Evolutionary conservation across 2,797 vertebrate genomes (phyloP).

Genomic region (Erithacus rubecula): DNA sequence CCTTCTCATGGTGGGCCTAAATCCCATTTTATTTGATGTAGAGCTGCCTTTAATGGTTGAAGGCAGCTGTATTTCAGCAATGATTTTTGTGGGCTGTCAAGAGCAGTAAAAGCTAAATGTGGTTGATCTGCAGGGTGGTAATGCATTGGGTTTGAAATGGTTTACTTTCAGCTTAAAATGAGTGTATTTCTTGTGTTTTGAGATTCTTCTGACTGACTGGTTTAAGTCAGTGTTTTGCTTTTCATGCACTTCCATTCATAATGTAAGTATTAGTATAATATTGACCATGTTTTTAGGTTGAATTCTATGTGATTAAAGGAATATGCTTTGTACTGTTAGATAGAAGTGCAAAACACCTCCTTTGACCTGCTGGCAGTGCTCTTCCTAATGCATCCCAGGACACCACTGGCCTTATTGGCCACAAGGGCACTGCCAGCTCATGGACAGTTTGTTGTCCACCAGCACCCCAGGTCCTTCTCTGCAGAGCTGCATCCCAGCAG

Average conservation of each 20-base stretch:
- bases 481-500: background rate
- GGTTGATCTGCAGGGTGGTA: background rate
- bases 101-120: background rate
- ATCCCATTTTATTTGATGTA: background rate
- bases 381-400: background rate
- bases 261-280: background rate
- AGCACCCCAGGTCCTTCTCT: background rate
- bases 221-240: background rate
- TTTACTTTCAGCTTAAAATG: background rate
- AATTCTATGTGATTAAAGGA: background rate
- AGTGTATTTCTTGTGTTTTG: background rate
- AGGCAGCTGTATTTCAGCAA: background rate
- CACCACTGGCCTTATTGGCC: background rate
- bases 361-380: rapidly evolving
- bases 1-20: background rate
- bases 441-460: background rate
- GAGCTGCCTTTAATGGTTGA: background rate
- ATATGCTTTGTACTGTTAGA: background rate
- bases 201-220: background rate
- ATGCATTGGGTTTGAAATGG: background rate
- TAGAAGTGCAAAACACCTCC: background rate
- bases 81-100: background rate
- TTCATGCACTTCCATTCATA: background rate
- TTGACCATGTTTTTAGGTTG: background rate
- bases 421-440: background rate